phyloP scores from a whole-genome alignment of 1,140 invertebrate genomes.

The Papilio dardanus region DNA sequence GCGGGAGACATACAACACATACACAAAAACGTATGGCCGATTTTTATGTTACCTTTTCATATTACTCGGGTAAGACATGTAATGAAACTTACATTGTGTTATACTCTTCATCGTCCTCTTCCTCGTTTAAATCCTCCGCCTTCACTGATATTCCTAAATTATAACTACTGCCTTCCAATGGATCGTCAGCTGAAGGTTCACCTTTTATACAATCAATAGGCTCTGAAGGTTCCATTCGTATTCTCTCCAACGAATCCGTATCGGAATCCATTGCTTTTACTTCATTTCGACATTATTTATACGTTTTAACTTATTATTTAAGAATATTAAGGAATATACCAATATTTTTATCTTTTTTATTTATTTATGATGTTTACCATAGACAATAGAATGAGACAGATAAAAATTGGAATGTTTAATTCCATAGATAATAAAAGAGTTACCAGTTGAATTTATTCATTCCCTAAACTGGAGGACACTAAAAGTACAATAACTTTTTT shows the following conservation, averaged over 20 bases:
- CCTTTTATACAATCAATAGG: conserved; percentile 32
- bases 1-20: no score
- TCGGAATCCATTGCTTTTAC: neutral
- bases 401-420: neutral
- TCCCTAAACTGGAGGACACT: neutral
- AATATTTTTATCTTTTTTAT: neutral
- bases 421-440: neutral
- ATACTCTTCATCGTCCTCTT: conserved; percentile 44
- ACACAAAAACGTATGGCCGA: no score
- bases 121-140: conserved; percentile 39
- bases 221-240: no score
- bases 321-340: neutral
- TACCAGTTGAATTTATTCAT: neutral
- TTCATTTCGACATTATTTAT: neutral
- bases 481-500: neutral
- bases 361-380: no score
- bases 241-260: neutral
- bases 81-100: conserved; percentile 43
- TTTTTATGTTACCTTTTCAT: no score
- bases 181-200: conserved; percentile 40
- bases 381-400: neutral
- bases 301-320: neutral
- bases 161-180: conserved; percentile 43
- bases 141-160: conserved; percentile 38
- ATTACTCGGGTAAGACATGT: neutral